A percentile compares a stretch with the other conserved stretches of the same genome.
Evolutionary conservation across 2,113 vertebrate species (phyloP).

Genomic region (Centropus unirufus): DNA sequence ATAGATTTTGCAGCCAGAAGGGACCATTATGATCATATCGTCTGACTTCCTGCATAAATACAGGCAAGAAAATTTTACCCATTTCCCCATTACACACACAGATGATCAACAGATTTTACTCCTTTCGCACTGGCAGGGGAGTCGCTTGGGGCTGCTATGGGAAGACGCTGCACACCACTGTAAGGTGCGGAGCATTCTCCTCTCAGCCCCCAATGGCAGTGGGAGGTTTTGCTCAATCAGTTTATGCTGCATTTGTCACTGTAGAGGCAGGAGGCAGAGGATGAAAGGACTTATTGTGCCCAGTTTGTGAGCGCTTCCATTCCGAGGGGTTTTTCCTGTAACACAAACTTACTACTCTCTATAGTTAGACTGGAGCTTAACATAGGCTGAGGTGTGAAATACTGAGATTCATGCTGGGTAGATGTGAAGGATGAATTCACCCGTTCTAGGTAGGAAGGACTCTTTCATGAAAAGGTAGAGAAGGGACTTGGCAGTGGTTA

Average conservation of each 20-base stretch:
- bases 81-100: not conserved
- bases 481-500: not conserved
- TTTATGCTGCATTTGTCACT: not conserved
- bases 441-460: not conserved
- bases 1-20: not conserved
- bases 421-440: not conserved
- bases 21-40: not conserved
- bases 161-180: not conserved
- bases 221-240: not conserved
- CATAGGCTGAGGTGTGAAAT: not conserved
- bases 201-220: fast-evolving
- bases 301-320: not conserved
- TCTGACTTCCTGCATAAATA: not conserved
- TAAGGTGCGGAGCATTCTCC: not conserved
- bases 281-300: not conserved
- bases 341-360: not conserved
- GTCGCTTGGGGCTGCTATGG: fast-evolving
- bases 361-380: not conserved
- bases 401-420: not conserved
- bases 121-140: not conserved
- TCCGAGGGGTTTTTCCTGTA: not conserved
- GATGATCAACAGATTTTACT: not conserved
- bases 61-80: not conserved
- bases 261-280: not conserved
- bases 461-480: not conserved